Evolutionary conservation across 2,113 vertebrate species (phyloP).

Genomic region (Prietella phreatophila): DNA sequence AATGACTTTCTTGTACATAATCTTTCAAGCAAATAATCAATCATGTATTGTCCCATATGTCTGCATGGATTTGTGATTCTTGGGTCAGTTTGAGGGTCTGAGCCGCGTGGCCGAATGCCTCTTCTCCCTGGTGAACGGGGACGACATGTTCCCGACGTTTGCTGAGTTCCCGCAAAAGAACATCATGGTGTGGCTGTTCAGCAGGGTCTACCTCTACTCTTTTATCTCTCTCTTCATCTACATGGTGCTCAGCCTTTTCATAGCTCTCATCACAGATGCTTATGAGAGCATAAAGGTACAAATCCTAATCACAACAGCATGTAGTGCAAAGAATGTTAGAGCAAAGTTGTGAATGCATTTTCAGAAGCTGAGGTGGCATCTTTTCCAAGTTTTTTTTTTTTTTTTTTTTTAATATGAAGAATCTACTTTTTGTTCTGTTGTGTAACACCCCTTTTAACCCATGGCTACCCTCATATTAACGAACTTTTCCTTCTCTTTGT

Average conservation of each 20-base stretch:
- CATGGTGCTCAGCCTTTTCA: constrained; percentile 98
- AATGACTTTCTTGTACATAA: neutral
- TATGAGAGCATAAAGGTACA: constrained; percentile 95
- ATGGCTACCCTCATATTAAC: neutral
- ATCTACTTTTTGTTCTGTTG: neutral
- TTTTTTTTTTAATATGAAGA: neutral
- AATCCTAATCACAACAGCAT: neutral
- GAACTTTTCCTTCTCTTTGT: neutral
- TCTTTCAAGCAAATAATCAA: neutral
- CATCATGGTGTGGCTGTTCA: constrained; percentile 90
- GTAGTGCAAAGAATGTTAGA: neutral
- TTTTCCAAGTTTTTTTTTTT: neutral
- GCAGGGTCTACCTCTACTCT: constrained; percentile 89
- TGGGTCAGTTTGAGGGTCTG: constrained; percentile 87
- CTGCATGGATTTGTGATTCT: neutral
- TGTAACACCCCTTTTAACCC: neutral
- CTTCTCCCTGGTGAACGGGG: constrained; percentile 93
- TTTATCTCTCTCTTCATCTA: constrained; percentile 98
- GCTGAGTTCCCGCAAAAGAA: constrained; percentile 91
- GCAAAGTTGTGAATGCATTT: neutral
- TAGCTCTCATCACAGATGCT: constrained; percentile 93
- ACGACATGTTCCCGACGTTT: constrained; percentile 99
- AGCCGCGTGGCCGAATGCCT: constrained; percentile 91
- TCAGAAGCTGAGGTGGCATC: neutral
- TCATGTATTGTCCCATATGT: neutral